A percentile compares a stretch with the other conserved stretches of the same genome.
phyloP scores from a whole-genome alignment of 92 coral and sea anemone genomes.

The Micromussa lordhowensis region DNA sequence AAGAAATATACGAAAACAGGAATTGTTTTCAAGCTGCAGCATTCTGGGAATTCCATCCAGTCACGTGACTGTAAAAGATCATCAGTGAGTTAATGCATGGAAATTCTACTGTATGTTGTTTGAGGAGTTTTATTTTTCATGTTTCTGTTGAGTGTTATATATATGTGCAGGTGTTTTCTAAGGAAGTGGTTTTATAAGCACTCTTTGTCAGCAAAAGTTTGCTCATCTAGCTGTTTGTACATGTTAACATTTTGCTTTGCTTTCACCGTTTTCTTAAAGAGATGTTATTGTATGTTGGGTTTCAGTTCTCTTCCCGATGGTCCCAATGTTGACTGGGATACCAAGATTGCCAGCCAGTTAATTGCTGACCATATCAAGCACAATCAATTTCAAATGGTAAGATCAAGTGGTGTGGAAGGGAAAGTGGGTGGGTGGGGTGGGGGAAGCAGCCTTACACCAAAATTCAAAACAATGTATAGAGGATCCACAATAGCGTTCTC shows the following conservation, averaged over 20 bases:
- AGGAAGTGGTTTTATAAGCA: too few species aligned
- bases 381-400: slow-evolving; percentile 78
- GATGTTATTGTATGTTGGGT: background rate
- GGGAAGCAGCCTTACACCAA: too few species aligned
- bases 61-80: slow-evolving; percentile 71
- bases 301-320: slow-evolving; percentile 76
- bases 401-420: background rate
- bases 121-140: background rate
- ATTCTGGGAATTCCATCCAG: slow-evolving; percentile 79
- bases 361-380: slow-evolving; percentile 62
- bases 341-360: slow-evolving; percentile 51
- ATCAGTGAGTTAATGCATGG: slow-evolving; percentile 60
- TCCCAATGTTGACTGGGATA: slow-evolving; percentile 75
- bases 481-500: too few species aligned
- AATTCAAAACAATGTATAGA: too few species aligned
- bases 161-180: too few species aligned
- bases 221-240: background rate
- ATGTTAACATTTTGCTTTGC: background rate
- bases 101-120: background rate
- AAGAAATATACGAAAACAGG: slow-evolving; percentile 80
- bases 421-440: background rate
- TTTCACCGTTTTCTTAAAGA: background rate
- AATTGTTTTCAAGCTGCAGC: slow-evolving; percentile 79
- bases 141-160: too few species aligned
- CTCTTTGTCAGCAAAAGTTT: background rate